Conservation (phyloP, 1,140 invertebrate genomes). For the Cotesia glomerata region DNA sequence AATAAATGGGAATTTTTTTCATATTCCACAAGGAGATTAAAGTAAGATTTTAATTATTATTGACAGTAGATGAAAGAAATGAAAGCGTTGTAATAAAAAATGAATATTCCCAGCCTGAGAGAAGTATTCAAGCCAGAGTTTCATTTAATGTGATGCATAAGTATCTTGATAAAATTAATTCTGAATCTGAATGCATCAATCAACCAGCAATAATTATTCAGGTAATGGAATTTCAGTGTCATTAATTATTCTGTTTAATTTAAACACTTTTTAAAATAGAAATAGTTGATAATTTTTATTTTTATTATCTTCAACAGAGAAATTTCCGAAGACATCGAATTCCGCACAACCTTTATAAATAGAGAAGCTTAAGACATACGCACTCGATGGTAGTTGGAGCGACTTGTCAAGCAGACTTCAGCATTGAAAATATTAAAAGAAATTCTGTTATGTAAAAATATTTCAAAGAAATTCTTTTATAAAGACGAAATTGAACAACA, state of each 20-base stretch:
- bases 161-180: constrained; percentile 45
- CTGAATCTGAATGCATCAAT: constrained; percentile 44
- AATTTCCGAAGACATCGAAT: constrained; percentile 39
- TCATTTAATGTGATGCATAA: constrained; percentile 50
- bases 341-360: constrained; percentile 11
- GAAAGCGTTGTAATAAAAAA: constrained; percentile 22
- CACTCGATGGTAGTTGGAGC: constrained; percentile 33
- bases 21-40: constrained; percentile 18
- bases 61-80: constrained; percentile 26
- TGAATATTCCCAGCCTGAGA: constrained; percentile 27
- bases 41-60: constrained; percentile 26
- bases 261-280: neutral
- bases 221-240: constrained; percentile 31
- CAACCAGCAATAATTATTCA: constrained; percentile 55
- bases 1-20: constrained; percentile 15
- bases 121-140: constrained; percentile 43
- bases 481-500: constrained; percentile 37
- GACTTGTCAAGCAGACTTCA: constrained; percentile 39
- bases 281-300: neutral
- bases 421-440: constrained; percentile 38
- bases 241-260: neutral
- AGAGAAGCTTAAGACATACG: constrained; percentile 17
- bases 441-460: constrained; percentile 29
- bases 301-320: constrained; percentile 31
- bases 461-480: constrained; percentile 38